Evolutionary conservation across 2,888 invertebrate species (phyloP), one percentile per base, ranked within the genome.

Genomic region (Amiota minor): DNA sequence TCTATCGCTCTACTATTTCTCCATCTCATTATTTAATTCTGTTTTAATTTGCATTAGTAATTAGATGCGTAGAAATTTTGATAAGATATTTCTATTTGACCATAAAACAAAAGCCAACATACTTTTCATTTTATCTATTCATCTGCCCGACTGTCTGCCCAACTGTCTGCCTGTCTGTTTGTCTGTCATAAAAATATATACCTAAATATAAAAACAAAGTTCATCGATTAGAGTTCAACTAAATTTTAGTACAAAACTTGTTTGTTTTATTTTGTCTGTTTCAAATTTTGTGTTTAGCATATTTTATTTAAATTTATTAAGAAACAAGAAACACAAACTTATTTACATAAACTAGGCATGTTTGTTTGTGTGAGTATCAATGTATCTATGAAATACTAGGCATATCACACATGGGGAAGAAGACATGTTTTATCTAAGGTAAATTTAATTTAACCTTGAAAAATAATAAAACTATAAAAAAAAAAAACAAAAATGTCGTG

Each of bases 11-110:
- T 23, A 23, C 2, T 23, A 35, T 35, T 35, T 35, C 6, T 35
- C 35, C 35, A 35, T 35, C 6, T 6, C 6, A 6, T 35, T 35
- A 8, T 35, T 6, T 20, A 61, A 12, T 23, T 64, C 11, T 64
- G 64, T 12, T 23, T 64, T 12, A 16, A 16, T 64, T 35, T 64
- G 64, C 46, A 46, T 64, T 35, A n/a, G n/a, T n/a, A n/a, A n/a
- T 16, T 45, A 45, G 20, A 10, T 65, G 65, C 65, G 45, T 65
- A 45, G 65, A 47, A 45, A 47, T 65, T 47, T 45, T 14, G 16
- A 3, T 53, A 16, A 14, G 16, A 53, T 53, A 2, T 16, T 16
- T 16, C 2, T 14, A 6, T 53, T 9, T 14, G 16, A 53, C 14
- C 53, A 16, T 53, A 53, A 53, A 53, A 53, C 16, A 53, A 35